phyloP scores from a whole-genome alignment of 2,113 vertebrate genomes.

The Pomatorhinus ruficollis region DNA sequence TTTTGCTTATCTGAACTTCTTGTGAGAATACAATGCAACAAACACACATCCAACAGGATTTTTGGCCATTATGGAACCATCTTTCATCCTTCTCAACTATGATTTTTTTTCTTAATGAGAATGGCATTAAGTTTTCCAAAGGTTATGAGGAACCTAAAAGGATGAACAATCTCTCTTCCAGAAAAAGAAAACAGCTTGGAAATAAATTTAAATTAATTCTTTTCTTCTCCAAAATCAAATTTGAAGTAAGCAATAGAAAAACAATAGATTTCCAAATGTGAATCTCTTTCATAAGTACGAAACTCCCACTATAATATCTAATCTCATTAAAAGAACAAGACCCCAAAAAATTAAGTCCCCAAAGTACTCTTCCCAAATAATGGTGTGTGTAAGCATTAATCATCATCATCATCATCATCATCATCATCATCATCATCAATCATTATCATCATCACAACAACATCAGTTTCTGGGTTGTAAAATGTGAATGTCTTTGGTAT shows the following conservation, averaged over 20 bases:
- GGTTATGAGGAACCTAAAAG: background rate
- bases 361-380: background rate
- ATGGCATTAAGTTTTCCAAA: background rate
- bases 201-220: slow-evolving; percentile 41
- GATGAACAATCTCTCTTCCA: background rate
- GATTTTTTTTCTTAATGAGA: background rate
- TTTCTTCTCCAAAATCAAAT: slow-evolving; percentile 7
- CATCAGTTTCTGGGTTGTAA: background rate
- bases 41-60: background rate
- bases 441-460: background rate
- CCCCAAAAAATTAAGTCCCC: background rate
- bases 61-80: slow-evolving; percentile 1
- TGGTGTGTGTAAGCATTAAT: background rate
- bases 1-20: slow-evolving; percentile 44
- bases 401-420: background rate
- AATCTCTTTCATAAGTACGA: slow-evolving; percentile 27
- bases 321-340: background rate
- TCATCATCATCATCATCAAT: background rate
- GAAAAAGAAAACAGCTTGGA: slow-evolving; percentile 50
- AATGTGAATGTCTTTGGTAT: background rate
- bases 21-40: slow-evolving; percentile 22
- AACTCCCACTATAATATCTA: background rate
- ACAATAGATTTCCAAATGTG: slow-evolving; percentile 11
- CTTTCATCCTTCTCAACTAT: background rate
- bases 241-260: slow-evolving; percentile 21